Evolutionary conservation across 2,113 vertebrate species (phyloP), one percentile per base, ranked within the genome.

Genomic region (Panurus biarmicus): DNA sequence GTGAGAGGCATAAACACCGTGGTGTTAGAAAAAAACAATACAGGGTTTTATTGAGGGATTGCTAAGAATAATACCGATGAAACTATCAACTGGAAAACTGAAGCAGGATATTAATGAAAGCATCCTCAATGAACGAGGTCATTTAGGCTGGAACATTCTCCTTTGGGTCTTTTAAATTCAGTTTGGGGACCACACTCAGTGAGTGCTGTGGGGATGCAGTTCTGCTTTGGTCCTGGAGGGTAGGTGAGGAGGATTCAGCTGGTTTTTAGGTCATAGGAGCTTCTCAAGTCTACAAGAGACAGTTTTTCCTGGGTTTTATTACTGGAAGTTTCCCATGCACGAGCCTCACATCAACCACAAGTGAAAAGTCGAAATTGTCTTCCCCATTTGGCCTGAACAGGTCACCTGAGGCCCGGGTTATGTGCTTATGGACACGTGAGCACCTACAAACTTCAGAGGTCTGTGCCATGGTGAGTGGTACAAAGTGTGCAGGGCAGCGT

Each of bases 11-110:
- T 79, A 73, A 89, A 70, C 71, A 70, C 74, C 31, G 2, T 26
- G 42, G 60, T 4, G 1, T 47, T 31, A 80, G 84, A n/a, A 90
- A 76, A 79, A 57, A 70, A 23, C 1, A 9, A 54, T 48, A 16
- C 0, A 3, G 45, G 42, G 38, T 45, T 94, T 94, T 92, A 40
- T 62, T 76, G 56, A 54, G 42, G 38, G 47, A n/a, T 58, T 62
- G 74, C 51, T 58, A 64, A 62, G 66, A 80, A 85, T 76, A 87
- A 73, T 85, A 24, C 29, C 47, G 36, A 47, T 71, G 82, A 80
- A 95, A 62, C 38, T 80, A 83, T 91, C 87, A 87, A 22, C 78
- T 89, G 87, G 72, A 90, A 95, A 93, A 80, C 1, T 62, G 87
- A 85, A 82, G 81, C 10, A 57, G 58, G 33, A 26, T 71, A 64